A percentile compares a stretch with the other conserved stretches of the same genome.
phyloP scores from a whole-genome alignment of 2,113 vertebrate species.

The Sorex araneus region DNA sequence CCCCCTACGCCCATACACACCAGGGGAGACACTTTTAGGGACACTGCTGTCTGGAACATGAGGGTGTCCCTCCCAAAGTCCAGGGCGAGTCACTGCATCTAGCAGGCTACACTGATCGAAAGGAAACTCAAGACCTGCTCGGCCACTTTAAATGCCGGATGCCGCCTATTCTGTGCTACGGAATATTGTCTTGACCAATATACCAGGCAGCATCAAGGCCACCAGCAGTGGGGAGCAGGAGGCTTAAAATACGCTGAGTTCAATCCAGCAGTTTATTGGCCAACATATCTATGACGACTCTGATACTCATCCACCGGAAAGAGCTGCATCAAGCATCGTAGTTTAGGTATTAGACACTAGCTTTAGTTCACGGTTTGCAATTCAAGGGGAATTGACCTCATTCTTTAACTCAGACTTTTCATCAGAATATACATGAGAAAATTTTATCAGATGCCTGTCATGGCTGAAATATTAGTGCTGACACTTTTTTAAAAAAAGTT shows the following conservation, averaged over 20 bases:
- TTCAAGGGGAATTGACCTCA: background rate
- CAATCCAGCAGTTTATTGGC: too few species aligned
- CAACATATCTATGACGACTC: background rate
- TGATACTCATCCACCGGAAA: background rate
- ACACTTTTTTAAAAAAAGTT: too few species aligned
- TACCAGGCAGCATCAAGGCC: background rate
- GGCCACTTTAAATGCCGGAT: background rate
- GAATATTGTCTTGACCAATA: background rate
- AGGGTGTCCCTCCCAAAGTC: background rate
- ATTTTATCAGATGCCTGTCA: background rate
- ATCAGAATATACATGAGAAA: background rate
- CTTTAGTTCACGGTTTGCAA: background rate
- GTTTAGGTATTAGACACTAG: background rate
- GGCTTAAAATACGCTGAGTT: too few species aligned
- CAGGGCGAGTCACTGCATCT: background rate
- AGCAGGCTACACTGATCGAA: background rate
- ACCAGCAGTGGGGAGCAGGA: background rate
- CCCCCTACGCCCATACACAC: too few species aligned
- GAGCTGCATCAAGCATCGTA: background rate
- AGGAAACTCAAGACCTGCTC: background rate
- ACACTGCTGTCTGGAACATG: background rate
- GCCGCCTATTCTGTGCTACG: background rate
- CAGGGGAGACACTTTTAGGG: background rate
- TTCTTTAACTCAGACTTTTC: background rate
- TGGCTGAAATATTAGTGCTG: background rate